Percentiles rank a stretch among this genome's conserved stretches.
Evolutionary conservation across 2,888 invertebrate species (phyloP).

Genomic region (Antheraea yamamai): DNA sequence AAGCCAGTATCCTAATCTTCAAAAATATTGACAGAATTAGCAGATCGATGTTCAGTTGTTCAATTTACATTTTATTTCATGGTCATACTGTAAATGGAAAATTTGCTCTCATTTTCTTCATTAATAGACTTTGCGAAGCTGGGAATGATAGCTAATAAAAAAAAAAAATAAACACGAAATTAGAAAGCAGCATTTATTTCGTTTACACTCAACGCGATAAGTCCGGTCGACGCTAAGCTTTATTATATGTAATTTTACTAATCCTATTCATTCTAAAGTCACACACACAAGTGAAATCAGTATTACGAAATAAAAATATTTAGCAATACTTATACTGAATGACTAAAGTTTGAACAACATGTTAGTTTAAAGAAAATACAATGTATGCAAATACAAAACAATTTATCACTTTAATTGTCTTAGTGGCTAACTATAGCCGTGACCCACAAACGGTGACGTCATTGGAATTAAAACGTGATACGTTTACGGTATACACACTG

Average conservation of each 20-base stretch:
- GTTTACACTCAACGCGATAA: too few species aligned
- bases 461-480: slow-evolving; percentile 8
- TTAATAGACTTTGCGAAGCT: too few species aligned
- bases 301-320: background rate
- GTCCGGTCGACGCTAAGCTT: too few species aligned
- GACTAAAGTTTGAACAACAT: background rate
- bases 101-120: too few species aligned
- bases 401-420: slow-evolving; percentile 12
- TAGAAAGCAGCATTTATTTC: too few species aligned
- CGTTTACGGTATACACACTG: background rate
- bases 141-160: too few species aligned
- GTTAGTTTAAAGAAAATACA: background rate
- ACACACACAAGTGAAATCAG: background rate
- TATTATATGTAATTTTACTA: background rate
- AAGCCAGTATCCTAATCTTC: too few species aligned
- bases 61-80: too few species aligned
- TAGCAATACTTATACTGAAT: background rate
- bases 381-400: slow-evolving; percentile 6
- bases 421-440: background rate
- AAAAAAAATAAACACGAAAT: too few species aligned
- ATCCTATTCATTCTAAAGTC: background rate
- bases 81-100: too few species aligned
- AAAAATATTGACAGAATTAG: too few species aligned
- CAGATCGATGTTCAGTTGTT: too few species aligned
- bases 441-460: slow-evolving; percentile 13